Base-by-base conservation (phyloP, 2,113 vertebrate species). In the Glaucidium brasilianum region DNA sequence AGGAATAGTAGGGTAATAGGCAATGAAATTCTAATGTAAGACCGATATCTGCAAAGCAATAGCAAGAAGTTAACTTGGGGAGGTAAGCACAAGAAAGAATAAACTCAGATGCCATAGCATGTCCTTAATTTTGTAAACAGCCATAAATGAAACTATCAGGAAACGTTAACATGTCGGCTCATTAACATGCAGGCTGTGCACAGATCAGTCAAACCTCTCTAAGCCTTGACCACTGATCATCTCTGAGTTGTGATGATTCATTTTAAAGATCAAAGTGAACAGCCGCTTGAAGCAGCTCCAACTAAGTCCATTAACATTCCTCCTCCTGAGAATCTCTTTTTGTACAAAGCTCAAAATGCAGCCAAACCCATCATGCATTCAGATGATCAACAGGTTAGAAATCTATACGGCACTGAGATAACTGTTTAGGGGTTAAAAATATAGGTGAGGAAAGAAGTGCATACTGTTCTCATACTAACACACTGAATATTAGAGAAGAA, bases 231-330 rank as follows among this genome's bases (percentile, higher is more conserved):
- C 59, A 22, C 62, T 73, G 89, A 87, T 69, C 80, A 62, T 69
- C 76, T 58, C 66, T 2, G 25, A 96, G 64, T 59, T 81, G 27
- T 12, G 75, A 75, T 45, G 64, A 81, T 87, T 91, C 87, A 62
- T 81, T 91, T 81, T 49, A 56, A 34, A 94, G 83, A 95, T 86
- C 84, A 84, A 87, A 95, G 87, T 12, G 29, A 93, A 94, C 47
- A 93, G 80, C 29, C 5, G 4, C 84, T 78, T 45, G 84, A 89
- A 93, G 69, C 59, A 91, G 80, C 60, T 85, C 60, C 81, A 87
- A 6, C 47, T 43, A 71, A 86, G 73, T 37, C 94, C 73, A 78
- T 95, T 84, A 91, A 87, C 68, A 66, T 81, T 89, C 41, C 55
- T 84, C 47, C 35, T 80, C 77, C 84, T 29, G 23, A 83, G 59